Base-by-base conservation (phyloP, 2,797 vertebrate genomes). In the Gallinago stenura region DNA sequence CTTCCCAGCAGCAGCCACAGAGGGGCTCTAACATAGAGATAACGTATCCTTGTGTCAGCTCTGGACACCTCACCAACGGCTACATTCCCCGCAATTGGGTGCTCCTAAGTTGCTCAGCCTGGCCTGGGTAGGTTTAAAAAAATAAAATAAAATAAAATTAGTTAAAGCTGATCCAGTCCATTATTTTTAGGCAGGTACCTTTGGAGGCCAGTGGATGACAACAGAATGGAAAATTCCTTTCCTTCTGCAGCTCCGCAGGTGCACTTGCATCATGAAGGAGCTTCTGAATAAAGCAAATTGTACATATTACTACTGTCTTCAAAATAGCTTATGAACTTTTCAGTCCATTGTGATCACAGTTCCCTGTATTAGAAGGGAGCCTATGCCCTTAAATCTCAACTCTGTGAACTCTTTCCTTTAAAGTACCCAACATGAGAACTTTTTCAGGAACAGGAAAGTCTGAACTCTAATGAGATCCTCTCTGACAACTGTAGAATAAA, bases 281-380 rank as follows among this genome's bases (percentile, higher is more conserved):
- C 70, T 95, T 68, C 92, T 89, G 96, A 93, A 95, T 95, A 96
- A 96, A 96, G 92, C 78, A 95, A 96, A 92, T 73, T 95, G 94
- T 94, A 96, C 92, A 90, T 82, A 90, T 94, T 70, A 95, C 83
- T 95, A 89, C 78, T 64, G 78, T 81, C 92, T 94, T 96, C 96
- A 96, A 97, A 97, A 96, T 9, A 94, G 89, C 95, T 95, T 95
- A 95, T 94, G 95, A 97, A 97, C 94, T 77, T 97, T 96, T 89
- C 81, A 80, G 90, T 87, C 86, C 90, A 93, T 92, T 96, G 95
- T 97, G 88, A 97, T 92, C 95, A 92, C 89, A 92, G 94, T 87
- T 95, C 92, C 57, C 87, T 75, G 84, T 78, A 97, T 89, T 93
- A 94, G 95, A 94, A 96, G 96, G 91, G 71, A 94, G 90, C 95